phyloP scores from a whole-genome alignment of 2,113 vertebrate species.

The Oreochromis tanganicae region DNA sequence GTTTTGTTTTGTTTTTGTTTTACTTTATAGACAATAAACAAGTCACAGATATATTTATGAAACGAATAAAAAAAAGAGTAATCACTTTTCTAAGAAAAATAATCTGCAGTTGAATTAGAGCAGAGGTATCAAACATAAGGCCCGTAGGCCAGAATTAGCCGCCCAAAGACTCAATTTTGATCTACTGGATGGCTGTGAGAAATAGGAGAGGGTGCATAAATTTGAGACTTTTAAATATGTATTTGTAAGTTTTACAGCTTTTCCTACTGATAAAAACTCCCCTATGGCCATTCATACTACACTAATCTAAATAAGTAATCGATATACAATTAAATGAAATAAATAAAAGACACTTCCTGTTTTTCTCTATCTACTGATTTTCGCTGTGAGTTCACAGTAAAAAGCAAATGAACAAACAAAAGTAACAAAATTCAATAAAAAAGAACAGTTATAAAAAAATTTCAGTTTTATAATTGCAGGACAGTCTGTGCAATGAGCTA shows the following conservation, averaged over 20 bases:
- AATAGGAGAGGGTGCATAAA: not conserved
- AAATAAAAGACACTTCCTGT: not conserved
- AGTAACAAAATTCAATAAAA: not conserved
- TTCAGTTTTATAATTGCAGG: not conserved
- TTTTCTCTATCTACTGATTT: not conserved
- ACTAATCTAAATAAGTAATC: not conserved
- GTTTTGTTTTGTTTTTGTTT: not conserved
- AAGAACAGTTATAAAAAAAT: not conserved
- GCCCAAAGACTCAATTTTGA: not conserved
- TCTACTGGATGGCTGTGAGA: not conserved
- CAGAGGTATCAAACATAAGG: not conserved
- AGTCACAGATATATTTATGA: not conserved
- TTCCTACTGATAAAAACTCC: not conserved
- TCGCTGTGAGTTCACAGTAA: not conserved
- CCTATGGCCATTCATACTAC: not conserved
- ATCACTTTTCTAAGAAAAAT: not conserved
- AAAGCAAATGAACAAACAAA: not conserved
- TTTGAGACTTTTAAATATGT: not conserved
- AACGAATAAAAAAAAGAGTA: not conserved
- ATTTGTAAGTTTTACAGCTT: not conserved
- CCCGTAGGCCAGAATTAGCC: not conserved
- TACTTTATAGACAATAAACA: not conserved
- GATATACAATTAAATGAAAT: not conserved
- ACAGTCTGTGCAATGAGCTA: not conserved
- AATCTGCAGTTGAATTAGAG: not conserved